These are phyloP conservation scores for Hydrozoanthus tunicans DNA, from an alignment of 64 coral and sea anemone species.

Conservation along the genomic window DNA sequence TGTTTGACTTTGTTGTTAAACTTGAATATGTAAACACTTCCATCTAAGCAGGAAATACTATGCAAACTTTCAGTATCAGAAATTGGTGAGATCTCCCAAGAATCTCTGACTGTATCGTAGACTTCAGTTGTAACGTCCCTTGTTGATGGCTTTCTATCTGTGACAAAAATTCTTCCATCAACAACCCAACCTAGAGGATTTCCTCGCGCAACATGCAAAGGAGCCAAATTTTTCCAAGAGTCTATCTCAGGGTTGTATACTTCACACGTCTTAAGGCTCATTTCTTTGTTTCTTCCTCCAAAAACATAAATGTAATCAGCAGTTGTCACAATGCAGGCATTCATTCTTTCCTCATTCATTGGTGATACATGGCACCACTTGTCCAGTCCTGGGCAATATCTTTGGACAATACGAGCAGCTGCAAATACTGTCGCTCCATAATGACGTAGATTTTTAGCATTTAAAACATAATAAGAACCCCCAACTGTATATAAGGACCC, in stretches of 20 bases:
- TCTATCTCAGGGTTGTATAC: neutral
- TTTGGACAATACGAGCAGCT: neutral
- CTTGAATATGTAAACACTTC: neutral
- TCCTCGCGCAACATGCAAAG: neutral
- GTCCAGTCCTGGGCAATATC: constrained; percentile 12
- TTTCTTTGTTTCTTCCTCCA: neutral
- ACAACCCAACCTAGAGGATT: neutral
- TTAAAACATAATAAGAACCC: neutral
- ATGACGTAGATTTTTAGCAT: too few relatives aligned
- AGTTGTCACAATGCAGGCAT: constrained; percentile 8
- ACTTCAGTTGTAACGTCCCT: neutral
- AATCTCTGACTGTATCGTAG: neutral
- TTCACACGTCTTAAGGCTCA: neutral
- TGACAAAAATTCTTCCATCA: neutral
- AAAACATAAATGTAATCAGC: constrained; percentile 15
- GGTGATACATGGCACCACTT: neutral
- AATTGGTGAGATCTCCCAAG: neutral
- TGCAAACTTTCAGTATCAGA: neutral
- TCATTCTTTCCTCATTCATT: neutral
- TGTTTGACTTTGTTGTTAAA: neutral
- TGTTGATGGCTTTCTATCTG: too few relatives aligned
- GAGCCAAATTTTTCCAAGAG: neutral
- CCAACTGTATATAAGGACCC: neutral
- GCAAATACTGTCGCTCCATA: too few relatives aligned
- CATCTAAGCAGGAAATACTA: neutral